Base-by-base conservation (phyloP, 2,113 vertebrate species). In the Callionymus lyra region DNA sequence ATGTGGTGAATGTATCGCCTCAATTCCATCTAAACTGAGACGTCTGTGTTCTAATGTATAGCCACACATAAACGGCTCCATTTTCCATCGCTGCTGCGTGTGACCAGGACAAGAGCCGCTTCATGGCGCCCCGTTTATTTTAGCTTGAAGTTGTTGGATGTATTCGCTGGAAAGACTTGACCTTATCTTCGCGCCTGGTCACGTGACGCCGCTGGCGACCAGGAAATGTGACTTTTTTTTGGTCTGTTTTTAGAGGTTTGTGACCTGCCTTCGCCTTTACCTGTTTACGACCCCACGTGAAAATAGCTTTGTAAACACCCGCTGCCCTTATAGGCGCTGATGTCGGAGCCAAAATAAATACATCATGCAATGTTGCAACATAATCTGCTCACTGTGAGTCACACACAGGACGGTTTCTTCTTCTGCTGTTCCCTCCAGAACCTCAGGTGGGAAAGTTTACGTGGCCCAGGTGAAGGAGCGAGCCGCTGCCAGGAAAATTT, bases 401-500 rank as follows among this genome's bases (percentile, higher is more conserved):
- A 35, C 17, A 76, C 62, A 68, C 48, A 67, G 53, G 44, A 12
- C 31, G 38, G 4, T 55, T 58, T 68, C 56, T 67, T 54, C 13
- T 55, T 49, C 45, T 6, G 46, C 12, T 61, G 53, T 61, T 69
- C 36, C 48, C 61, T 51, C 48, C 58, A 89, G 88, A 55, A 84
- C 72, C 13, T 84, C 84, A 40, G 72, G 82, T 8, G 75, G 79
- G 50, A 85, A 89, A 63, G 74, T 81, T 50, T 85, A 89, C 9
- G 56, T 84, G 59, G 86, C 85, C 12, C 77, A 89, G 73, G 85
- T 90, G 62, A 88, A 85, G 63, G 85, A 89, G 70, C 85, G 88
- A 60, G 71, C 81, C 6, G 78, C 83, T 13, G 88, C 86, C 64
- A 89, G 88, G 82, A 89, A 87, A 83, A 87, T 90, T n/a, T 89